A percentile compares a stretch with the other conserved stretches of the same genome.
Conservation (phyloP, 2,888 invertebrate genomes). For the Criorhina ranunculi region DNA sequence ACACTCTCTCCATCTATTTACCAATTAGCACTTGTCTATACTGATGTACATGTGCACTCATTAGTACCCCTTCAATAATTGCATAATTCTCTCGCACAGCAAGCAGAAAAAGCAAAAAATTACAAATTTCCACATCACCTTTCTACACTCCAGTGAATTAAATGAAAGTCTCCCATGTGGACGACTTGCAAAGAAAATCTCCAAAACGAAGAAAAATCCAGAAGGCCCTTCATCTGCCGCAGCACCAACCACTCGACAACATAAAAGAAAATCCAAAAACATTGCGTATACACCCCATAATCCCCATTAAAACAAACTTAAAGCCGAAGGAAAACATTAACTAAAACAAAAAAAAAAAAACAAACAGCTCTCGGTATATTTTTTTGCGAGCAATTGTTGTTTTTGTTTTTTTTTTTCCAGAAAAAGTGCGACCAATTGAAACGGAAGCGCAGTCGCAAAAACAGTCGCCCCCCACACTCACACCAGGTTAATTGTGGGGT, state of each 20-base stretch:
- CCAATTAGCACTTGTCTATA: conserved; percentile 20
- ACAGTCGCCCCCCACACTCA: conserved; percentile 53
- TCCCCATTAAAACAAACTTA: conserved; percentile 14
- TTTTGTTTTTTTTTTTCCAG: conserved; percentile 57
- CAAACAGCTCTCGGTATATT: not conserved
- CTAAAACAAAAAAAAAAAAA: conserved; percentile 11
- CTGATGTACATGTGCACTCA: conserved; percentile 10
- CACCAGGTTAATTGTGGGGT: conserved; percentile 65
- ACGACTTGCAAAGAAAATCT: conserved; percentile 7
- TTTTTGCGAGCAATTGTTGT: conserved; percentile 25
- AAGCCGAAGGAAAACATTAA: conserved; percentile 11
- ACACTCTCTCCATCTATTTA: not conserved
- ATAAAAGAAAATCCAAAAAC: conserved; percentile 38
- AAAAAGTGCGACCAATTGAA: conserved; percentile 58
- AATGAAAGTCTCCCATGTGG: conserved; percentile 19
- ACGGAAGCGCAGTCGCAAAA: conserved; percentile 75
- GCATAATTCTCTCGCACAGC: conserved; percentile 27
- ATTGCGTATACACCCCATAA: conserved; percentile 66
- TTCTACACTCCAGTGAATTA: conserved; percentile 10
- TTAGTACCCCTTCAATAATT: conserved; percentile 15
- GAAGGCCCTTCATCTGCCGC: conserved; percentile 43
- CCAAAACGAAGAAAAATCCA: conserved; percentile 28
- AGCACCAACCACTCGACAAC: conserved; percentile 33
- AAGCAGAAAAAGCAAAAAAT: conserved; percentile 2
- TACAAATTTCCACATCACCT: conserved; percentile 17